Base-by-base conservation (phyloP, 2,888 invertebrate species). In the Cerastoderma edule region DNA sequence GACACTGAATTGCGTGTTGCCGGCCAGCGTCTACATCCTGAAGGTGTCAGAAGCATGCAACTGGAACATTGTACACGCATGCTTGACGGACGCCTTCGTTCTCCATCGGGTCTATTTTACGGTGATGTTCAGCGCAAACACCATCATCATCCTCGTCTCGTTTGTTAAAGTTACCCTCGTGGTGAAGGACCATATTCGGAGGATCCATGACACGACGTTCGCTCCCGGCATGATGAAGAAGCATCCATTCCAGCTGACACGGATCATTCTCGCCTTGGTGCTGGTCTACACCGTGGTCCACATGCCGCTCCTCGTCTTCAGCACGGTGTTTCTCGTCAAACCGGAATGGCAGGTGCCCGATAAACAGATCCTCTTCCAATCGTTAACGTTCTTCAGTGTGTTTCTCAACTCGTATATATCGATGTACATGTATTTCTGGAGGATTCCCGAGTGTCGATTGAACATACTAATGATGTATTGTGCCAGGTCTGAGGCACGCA, bases 401-500 rank as follows among this genome's bases (percentile, higher is more conserved):
- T n/a, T 32, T 27, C n/a, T 56, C 5, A 56, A 32, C n/a, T 24
- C 56, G 22, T 56, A 27, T 19, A 56, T 56, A 30, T 56, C 56
- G 5, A 32, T 27, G 32, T 56, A 56, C 32, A 6, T 56, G 13
- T 56, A 24, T 32, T 32, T 56, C 19, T 56, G 56, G 56, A 56
- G 32, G 32, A 30, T 56, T 32, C 27, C 56, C 10, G 56, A 56
- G 19, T 56, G 56, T 5, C 22, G 56, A 32, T 19, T 56, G 13
- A 28, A 56, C n/a, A 32, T 56, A 16, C 3, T 56, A 19, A 13
- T 8, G 19, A 13, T 56, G 30, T 56, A 19, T 30, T 56, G 56
- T 30, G 28, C 56, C 27, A 27, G 53, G 22, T 27, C 27, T 28
- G n/a, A 24, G 22, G 27, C 22, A 53, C 6, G 27, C 10, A 53